These are phyloP conservation scores for Strigops habroptila DNA, from an alignment of 2,113 vertebrate species.

Conservation along the genomic window DNA sequence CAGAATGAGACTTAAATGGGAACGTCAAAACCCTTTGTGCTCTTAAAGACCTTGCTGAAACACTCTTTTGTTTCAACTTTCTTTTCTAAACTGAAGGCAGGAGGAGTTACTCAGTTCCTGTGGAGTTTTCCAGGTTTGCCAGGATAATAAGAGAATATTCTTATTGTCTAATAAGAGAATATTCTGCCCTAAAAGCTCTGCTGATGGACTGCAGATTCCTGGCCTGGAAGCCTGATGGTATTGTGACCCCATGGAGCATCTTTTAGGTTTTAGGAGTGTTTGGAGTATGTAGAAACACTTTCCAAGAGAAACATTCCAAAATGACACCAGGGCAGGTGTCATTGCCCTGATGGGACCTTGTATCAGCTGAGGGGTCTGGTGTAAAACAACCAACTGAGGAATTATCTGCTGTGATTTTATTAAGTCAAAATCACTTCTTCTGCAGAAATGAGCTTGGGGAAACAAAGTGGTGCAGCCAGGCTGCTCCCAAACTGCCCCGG, in stretches of 20 bases:
- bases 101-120: not conserved
- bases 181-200: not conserved
- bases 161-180: not conserved
- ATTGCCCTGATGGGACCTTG: not conserved
- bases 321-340: not conserved
- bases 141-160: not conserved
- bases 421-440: not conserved
- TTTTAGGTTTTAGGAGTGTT: not conserved
- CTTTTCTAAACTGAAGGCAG: not conserved
- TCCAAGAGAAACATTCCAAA: too few species aligned
- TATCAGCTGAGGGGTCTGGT: not conserved
- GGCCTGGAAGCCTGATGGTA: not conserved
- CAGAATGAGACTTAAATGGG: not conserved
- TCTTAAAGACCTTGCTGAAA: not conserved
- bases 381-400: not conserved
- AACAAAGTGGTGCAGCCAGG: not conserved
- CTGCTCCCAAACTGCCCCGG: not conserved
- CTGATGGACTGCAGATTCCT: not conserved
- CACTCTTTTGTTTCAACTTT: not conserved
- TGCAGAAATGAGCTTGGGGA: not conserved
- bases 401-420: not conserved
- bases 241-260: not conserved
- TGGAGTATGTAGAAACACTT: not conserved
- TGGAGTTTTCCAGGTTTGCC: not conserved
- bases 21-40: not conserved